Evolutionary conservation across 1,140 invertebrate genomes (phyloP).

Genomic region (Bombus vancouverensis): DNA sequence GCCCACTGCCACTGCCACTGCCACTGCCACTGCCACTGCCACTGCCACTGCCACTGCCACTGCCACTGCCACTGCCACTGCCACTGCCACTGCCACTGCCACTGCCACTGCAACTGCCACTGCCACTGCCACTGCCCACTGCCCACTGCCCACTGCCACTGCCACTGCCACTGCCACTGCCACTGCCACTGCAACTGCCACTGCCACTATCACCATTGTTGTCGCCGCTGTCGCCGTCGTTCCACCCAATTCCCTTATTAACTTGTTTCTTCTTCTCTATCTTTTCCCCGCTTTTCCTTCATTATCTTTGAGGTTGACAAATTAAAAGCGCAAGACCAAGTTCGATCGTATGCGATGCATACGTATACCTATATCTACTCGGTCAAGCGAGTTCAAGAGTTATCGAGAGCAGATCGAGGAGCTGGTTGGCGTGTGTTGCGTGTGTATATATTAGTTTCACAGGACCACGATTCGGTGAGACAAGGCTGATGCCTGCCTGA

Average conservation of each 20-base stretch:
- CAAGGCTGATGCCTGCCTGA: conserved; percentile 77
- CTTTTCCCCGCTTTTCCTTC: too few relatives aligned
- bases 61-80: too few relatives aligned
- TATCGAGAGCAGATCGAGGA: conserved; percentile 38
- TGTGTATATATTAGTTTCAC: conserved; percentile 84
- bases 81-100: too few relatives aligned
- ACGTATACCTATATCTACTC: background rate
- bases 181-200: too few relatives aligned
- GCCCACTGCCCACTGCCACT: too few relatives aligned
- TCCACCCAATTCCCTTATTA: background rate
- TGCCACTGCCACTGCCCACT: too few relatives aligned
- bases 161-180: too few relatives aligned
- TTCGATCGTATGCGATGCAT: conserved; percentile 11
- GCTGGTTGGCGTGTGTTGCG: conserved; percentile 81
- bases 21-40: too few relatives aligned
- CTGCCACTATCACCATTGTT: background rate
- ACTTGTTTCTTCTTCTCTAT: background rate
- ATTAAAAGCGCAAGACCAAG: conserved; percentile 43
- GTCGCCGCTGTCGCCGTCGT: background rate
- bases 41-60: too few relatives aligned
- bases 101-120: too few relatives aligned
- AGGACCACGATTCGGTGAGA: conserved; percentile 77
- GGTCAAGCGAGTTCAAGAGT: conserved; percentile 34
- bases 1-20: too few relatives aligned
- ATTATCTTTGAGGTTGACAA: background rate